Base-by-base conservation (phyloP, 2,797 vertebrate genomes). In the Hoplostethus atlanticus region DNA sequence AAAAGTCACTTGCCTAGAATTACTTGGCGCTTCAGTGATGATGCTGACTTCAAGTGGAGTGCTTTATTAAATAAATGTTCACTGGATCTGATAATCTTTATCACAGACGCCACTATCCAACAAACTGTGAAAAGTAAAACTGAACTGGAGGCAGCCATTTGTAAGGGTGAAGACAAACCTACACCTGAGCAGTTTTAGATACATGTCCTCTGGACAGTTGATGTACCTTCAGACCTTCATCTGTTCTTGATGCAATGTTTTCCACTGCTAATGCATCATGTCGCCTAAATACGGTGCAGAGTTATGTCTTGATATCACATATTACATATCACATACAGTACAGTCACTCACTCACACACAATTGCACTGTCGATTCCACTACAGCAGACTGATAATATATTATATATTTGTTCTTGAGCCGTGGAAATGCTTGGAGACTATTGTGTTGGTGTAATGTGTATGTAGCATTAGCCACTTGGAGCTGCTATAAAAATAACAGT, bases 401-500 rank as follows among this genome's bases (percentile, higher is more conserved):
- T 16, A 1, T 40, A 13, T 13, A 17, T 46, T 56, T 55, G 5
- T 21, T 4, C 51, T 47, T 52, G 15, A 46, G n/a, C 16, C 21
- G 30, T 66, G 17, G 34, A 61, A 68, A 61, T 57, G 25, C 21
- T 21, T 51, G 28, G 5, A 52, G 50, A 7, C 50, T 52, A 8
- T 25, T 52, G 50, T 52, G 7, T 28, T 16, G 31, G 50, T 53
- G 12, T 28, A 15, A 38, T 40, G 25, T 58, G 55, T 69, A 6
- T 28, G 44, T n/a, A 30, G 58, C 38, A 60, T 64, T 48, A 34
- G 64, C 44, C 15, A 28, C 25, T 71, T 7, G 3, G 11, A 70
- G 21, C 21, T 21, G 83, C 71, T 11, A 42, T 82, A 62, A 80
- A 71, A 68, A 67, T 78, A 77, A 83, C 21, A 17, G 59, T 69